Conservation (phyloP, 35 echinoderm and acorn worm genomes). For the Apostichopus californicus region DNA sequence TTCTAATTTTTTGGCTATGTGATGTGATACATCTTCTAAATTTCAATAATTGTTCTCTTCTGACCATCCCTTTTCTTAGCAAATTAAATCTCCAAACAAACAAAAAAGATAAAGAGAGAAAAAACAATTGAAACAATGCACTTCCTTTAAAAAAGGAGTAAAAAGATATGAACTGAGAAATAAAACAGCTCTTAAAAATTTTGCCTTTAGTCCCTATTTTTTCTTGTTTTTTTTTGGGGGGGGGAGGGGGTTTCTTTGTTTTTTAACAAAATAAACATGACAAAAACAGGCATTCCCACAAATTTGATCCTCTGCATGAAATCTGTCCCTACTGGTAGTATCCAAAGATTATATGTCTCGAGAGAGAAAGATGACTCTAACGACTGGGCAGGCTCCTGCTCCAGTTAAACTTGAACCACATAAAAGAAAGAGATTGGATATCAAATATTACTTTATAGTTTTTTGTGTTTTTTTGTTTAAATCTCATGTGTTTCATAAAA, state of each 20-base stretch:
- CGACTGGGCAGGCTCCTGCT: constrained; percentile 37
- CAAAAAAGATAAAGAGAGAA: too few species aligned
- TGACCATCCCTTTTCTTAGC: too few species aligned
- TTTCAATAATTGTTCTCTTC: too few species aligned
- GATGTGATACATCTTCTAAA: too few species aligned
- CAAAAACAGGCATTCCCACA: constrained; percentile 3
- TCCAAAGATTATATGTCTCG: neutral
- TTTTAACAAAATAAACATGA: neutral
- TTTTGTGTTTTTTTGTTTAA: too few species aligned
- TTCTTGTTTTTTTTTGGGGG: too few species aligned
- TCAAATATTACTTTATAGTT: constrained; percentile 7
- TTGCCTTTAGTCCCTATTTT: neutral
- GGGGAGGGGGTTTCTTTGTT: neutral
- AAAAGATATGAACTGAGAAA: constrained; percentile 49
- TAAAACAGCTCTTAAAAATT: constrained; percentile 22
- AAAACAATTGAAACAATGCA: neutral
- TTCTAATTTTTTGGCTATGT: too few species aligned
- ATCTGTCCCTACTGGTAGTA: constrained; percentile 47
- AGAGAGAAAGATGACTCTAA: constrained; percentile 18
- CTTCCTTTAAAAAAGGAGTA: neutral
- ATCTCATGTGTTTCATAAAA: too few species aligned
- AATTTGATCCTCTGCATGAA: neutral
- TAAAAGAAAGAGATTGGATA: neutral
- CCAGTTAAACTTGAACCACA: constrained; percentile 1
- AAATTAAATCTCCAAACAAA: too few species aligned